Base-by-base conservation (phyloP, 2,797 vertebrate genomes). In the Brotogeris chrysoptera region DNA sequence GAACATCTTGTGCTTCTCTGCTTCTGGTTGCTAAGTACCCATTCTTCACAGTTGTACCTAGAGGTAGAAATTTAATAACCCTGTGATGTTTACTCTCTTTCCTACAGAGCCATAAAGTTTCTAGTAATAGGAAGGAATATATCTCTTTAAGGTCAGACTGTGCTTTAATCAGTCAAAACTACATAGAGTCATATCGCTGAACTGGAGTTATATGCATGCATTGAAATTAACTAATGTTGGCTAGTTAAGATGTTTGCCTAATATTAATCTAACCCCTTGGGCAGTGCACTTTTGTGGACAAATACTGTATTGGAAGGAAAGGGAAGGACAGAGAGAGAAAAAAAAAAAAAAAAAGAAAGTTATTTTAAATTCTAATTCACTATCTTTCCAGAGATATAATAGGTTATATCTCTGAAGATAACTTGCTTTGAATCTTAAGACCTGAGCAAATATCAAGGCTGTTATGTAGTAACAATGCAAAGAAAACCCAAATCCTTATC, bases 21-120 rank as follows among this genome's bases (percentile, higher is more conserved):
- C 80, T 96, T 88, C 86, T 92, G 65, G 97, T 98, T 98, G 97
- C 97, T 97, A 97, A 96, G 97, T 95, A 97, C 73, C 93, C 84
- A 39, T 80, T 93, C 47, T 96, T 97, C 93, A 90, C 86, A 90
- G 89, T 39, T 88, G 89, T 69, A 92, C 57, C 55, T 86, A 79
- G 73, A 95, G 87, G 81, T 12, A 87, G 94, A 93, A 96, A 88
- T 95, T 88, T 93, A 94, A 96, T 95, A 94, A 95, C 10, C 3
- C 5, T 70, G 44, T 16, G 6, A 49, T 91, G 68, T 82, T 92
- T 93, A 52, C 69, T 80, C 11, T 68, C 41, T 83, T 74, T 86
- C 50, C 55, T 79, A 73, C 66, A 41, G 77, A 94, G n/a, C 43
- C 43, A 43, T 12, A n/a, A 66, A 53, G 16, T 60, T 91, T 78